Evolutionary conservation across 2,888 invertebrate species (phyloP), one percentile per base, ranked within the genome.

Genomic region (Balanococcus diminutus): DNA sequence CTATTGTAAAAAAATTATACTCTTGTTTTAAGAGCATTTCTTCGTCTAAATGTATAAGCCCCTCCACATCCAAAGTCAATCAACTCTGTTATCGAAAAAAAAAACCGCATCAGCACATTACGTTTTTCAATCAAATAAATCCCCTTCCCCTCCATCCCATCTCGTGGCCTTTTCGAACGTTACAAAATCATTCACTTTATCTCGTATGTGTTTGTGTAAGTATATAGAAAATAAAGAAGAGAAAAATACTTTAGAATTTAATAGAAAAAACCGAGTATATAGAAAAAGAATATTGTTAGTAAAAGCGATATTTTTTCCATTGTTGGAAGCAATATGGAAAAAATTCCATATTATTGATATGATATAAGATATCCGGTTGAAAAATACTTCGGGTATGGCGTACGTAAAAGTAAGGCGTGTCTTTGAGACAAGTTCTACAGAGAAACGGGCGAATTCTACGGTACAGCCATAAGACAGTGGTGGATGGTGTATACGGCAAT

Each of bases 351-450:
- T 84, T 84, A 84, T 84, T 84, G 84, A 72, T 83, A 83, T 83
- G 72, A 75, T 84, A 67, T 84, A 75, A 75, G 79, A 85, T 85
- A 85, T 85, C 75, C 85, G 85, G 85, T 79, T 75, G 79, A 79
- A 85, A 85, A 79, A 42, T 46, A 75, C 46, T 79, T 72, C 36
- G 72, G 84, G 19, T 36, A 84, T 67, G 72, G 84, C 67, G 84
- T 67, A 67, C 72, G 84, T 67, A 72, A 84, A 67, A 39, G 67
- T 61, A 72, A 85, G 85, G 85, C 85, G 85, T 85, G 85, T 85
- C 85, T 85, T 39, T 28, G 85, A 79, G 79, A 85, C 85, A 75
- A 85, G 79, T 79, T 85, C 75, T 25, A 75, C 31, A 42, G n/a
- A 42, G 42, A 75, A 85, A 75, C 85, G 79, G 85, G 79, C 85